A percentile compares a stretch with the other conserved stretches of the same genome.
Conservation (phyloP, 1,140 invertebrate species). For the Drosophila tsacasi region DNA sequence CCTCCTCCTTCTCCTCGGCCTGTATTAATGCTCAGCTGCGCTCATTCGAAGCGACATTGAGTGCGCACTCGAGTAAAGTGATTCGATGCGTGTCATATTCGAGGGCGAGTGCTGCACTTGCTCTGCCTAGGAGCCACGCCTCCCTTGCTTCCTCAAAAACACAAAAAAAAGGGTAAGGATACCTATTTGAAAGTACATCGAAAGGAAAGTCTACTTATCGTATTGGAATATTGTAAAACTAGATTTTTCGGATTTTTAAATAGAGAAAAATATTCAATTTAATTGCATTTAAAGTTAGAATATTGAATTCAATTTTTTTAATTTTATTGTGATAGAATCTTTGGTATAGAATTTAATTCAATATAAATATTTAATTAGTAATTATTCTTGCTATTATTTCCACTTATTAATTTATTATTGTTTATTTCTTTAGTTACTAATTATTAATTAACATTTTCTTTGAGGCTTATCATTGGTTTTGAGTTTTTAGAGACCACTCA, state of each 20-base stretch:
- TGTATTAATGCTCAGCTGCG: slow-evolving; percentile 32
- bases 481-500: background rate
- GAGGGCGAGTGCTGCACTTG: slow-evolving; percentile 55
- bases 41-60: slow-evolving; percentile 58
- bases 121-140: slow-evolving; percentile 30
- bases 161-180: background rate
- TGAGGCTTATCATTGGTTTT: background rate
- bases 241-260: background rate
- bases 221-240: background rate
- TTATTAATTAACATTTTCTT: background rate
- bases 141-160: background rate
- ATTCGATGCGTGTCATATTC: slow-evolving; percentile 69
- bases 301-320: background rate
- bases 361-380: background rate
- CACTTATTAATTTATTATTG: background rate
- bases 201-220: too few relatives aligned
- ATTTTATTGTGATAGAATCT: too few relatives aligned
- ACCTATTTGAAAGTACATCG: too few relatives aligned
- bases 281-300: background rate
- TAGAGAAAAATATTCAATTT: background rate
- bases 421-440: background rate
- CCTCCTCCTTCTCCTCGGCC: background rate
- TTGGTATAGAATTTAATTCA: too few relatives aligned
- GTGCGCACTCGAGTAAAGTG: slow-evolving; percentile 71
- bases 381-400: background rate